Percentiles rank a stretch among this genome's conserved stretches.
Evolutionary conservation across 2,888 invertebrate genomes (phyloP).

Genomic region (Dione juno): DNA sequence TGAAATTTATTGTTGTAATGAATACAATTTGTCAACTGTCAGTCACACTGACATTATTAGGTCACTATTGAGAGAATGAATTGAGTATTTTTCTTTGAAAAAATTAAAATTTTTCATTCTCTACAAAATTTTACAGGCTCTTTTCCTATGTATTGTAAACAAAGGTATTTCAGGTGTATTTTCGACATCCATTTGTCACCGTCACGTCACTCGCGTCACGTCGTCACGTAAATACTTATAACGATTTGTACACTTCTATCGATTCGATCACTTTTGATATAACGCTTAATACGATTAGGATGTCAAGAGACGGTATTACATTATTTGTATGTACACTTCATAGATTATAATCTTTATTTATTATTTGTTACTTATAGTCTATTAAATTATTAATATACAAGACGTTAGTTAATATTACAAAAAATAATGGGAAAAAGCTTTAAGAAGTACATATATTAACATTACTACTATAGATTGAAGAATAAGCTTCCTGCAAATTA

Average conservation of each 20-base stretch:
- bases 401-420: too few relatives aligned
- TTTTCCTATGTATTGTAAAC: conserved; percentile 18
- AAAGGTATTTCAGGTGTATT: conserved; percentile 28
- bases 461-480: too few relatives aligned
- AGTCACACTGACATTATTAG: too few relatives aligned
- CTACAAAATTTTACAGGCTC: background rate
- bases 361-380: background rate
- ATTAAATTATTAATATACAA: too few relatives aligned
- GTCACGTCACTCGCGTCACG: conserved; percentile 29
- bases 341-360: too few relatives aligned
- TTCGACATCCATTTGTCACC: conserved; percentile 35
- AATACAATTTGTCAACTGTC: too few relatives aligned
- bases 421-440: too few relatives aligned
- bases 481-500: too few relatives aligned
- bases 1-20: too few relatives aligned
- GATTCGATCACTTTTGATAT: conserved; percentile 10
- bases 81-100: too few relatives aligned
- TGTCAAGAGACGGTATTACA: background rate
- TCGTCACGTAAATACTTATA: conserved; percentile 23
- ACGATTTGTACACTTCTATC: conserved; percentile 28
- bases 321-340: background rate
- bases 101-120: background rate
- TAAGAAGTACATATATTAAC: too few relatives aligned
- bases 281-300: background rate
- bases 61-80: too few relatives aligned